Evolutionary conservation across 2,113 vertebrate genomes (phyloP).

Genomic region (Cheirogaleus medius): DNA sequence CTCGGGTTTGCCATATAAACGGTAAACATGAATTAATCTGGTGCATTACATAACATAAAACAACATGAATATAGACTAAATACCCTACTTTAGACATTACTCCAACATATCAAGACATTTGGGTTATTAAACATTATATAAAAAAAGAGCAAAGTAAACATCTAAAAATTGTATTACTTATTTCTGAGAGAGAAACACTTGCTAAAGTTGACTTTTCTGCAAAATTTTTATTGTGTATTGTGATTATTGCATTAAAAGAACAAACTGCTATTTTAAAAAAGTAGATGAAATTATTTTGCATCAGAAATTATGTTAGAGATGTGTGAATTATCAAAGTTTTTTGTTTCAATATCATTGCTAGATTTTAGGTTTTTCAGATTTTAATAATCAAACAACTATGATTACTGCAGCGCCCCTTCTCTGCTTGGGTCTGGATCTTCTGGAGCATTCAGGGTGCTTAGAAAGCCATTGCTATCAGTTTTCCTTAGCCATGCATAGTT

Average conservation of each 20-base stretch:
- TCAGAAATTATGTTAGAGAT: neutral
- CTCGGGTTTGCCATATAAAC: constrained; percentile 92
- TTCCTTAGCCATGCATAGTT: neutral
- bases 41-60: constrained; percentile 89
- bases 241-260: neutral
- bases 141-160: constrained; percentile 79
- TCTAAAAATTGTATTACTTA: constrained; percentile 79
- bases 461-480: neutral
- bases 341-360: neutral
- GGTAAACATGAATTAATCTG: constrained; percentile 95
- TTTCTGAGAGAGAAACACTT: constrained; percentile 59
- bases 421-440: neutral
- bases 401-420: rapidly evolving
- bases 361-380: neutral
- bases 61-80: constrained; percentile 77
- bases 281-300: neutral
- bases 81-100: constrained; percentile 79
- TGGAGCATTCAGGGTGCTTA: neutral
- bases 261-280: neutral
- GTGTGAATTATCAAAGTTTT: neutral
- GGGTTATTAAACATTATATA: constrained; percentile 79
- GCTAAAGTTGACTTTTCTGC: constrained; percentile 61
- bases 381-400: neutral
- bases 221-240: neutral
- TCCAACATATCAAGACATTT: constrained; percentile 81